These are phyloP conservation scores for Barypeithes pellucidus DNA, from an alignment of 2,888 invertebrate species.

Conservation along the genomic window DNA sequence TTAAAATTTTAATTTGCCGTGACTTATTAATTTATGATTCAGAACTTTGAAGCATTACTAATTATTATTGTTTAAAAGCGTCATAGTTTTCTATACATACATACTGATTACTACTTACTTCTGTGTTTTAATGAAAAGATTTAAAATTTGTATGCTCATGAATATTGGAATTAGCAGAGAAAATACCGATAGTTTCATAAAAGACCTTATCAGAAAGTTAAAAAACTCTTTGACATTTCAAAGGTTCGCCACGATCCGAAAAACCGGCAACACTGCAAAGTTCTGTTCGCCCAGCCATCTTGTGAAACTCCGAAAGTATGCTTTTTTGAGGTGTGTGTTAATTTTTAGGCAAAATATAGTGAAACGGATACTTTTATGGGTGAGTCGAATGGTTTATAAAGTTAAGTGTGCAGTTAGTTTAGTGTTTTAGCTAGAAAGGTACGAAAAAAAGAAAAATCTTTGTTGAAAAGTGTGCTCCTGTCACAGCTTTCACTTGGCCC, in stretches of 20 bases:
- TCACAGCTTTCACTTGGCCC: slow-evolving; percentile 64
- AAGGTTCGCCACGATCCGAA: slow-evolving; percentile 25
- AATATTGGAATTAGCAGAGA: too few species aligned
- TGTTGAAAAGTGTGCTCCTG: slow-evolving; percentile 62
- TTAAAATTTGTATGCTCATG: too few species aligned
- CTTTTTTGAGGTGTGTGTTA: slow-evolving; percentile 71
- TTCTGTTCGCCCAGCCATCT: slow-evolving; percentile 71
- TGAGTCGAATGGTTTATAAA: slow-evolving; percentile 62
- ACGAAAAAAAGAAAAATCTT: slow-evolving; percentile 8
- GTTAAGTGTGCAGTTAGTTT: slow-evolving; percentile 19
- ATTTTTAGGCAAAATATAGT: slow-evolving; percentile 62
- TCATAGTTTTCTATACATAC: too few species aligned
- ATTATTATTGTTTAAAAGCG: too few species aligned
- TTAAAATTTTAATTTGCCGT: too few species aligned
- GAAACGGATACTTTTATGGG: slow-evolving; percentile 66
- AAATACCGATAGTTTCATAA: too few species aligned
- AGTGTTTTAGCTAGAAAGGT: slow-evolving; percentile 18
- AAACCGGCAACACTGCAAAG: slow-evolving; percentile 39
- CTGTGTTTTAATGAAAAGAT: too few species aligned
- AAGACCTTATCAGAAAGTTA: background rate
- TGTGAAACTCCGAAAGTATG: slow-evolving; percentile 70
- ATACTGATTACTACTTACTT: too few species aligned
- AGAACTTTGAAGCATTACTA: too few species aligned
- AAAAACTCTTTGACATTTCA: slow-evolving; percentile 10
- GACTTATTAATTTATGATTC: too few species aligned